Conservation (phyloP, 1,140 invertebrate genomes). For the Gryon sp. region DNA sequence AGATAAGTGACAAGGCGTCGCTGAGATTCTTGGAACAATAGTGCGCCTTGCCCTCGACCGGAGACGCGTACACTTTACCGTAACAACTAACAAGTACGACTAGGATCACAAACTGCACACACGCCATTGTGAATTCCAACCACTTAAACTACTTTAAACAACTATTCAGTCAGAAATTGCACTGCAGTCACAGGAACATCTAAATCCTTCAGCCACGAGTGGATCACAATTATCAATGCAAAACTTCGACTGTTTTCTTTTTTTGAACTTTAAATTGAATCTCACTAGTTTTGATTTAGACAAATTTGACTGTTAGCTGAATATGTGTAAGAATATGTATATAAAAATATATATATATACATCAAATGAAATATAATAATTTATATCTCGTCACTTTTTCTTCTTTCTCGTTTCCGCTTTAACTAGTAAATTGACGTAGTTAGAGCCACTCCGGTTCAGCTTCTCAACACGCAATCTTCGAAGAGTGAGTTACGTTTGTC, state of each 20-base stretch:
- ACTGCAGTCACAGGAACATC: constrained; percentile 25
- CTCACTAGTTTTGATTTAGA: no score
- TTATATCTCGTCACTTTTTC: no score
- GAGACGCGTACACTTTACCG: constrained; percentile 3
- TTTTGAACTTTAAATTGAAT: no score
- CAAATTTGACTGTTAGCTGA: no score
- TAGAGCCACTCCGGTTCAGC: constrained; percentile 36
- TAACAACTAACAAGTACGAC: constrained; percentile 23
- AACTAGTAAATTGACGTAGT: no score
- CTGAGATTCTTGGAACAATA: constrained; percentile 55
- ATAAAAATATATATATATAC: no score
- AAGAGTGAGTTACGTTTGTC: constrained; percentile 39
- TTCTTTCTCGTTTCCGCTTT: no score
- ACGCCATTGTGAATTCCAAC: constrained; percentile 19
- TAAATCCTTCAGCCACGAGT: constrained; percentile 24
- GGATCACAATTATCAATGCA: no score
- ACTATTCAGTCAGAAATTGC: constrained; percentile 27
- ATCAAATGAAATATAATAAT: no score
- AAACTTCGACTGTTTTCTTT: no score
- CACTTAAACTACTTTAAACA: constrained; percentile 33
- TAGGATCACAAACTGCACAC: constrained; percentile 51
- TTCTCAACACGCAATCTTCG: constrained; percentile 43
- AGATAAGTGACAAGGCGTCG: constrained; percentile 50
- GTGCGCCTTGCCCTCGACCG: constrained; percentile 36
- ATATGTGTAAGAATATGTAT: no score